Evolutionary conservation across 2,888 invertebrate genomes (phyloP).

Genomic region (Dichetophora obliterata): DNA sequence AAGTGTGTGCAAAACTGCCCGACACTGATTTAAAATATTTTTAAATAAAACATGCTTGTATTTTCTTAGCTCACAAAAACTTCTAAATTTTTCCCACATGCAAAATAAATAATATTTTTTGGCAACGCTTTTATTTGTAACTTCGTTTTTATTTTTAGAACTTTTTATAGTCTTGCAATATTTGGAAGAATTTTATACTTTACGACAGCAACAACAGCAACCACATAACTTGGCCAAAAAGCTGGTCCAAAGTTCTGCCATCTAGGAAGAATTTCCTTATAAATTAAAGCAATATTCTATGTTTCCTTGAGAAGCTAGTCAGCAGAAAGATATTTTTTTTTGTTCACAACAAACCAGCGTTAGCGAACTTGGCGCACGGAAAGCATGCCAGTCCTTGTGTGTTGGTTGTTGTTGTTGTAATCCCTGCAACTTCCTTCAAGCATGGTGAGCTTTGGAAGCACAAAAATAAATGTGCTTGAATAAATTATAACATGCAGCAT

Average conservation of each 20-base stretch:
- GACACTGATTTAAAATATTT: no score
- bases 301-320: slow-evolving; percentile 18
- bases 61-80: no score
- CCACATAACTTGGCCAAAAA: slow-evolving; percentile 14
- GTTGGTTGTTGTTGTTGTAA: neutral
- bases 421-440: neutral
- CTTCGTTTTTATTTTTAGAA: no score
- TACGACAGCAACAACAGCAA: slow-evolving; percentile 1
- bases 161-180: no score
- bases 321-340: neutral
- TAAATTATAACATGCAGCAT: slow-evolving; percentile 13
- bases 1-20: no score
- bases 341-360: neutral
- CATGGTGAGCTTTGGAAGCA: neutral
- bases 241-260: slow-evolving; percentile 16
- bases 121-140: no score
- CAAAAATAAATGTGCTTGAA: slow-evolving; percentile 19
- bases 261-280: slow-evolving; percentile 11
- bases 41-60: no score
- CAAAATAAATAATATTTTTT: no score
- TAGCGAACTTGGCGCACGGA: slow-evolving; percentile 7
- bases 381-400: neutral
- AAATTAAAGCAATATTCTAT: slow-evolving; percentile 5
- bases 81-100: no score
- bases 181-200: neutral